Conservation (phyloP, 2,888 invertebrate genomes). For the Latrodectus elegans region DNA sequence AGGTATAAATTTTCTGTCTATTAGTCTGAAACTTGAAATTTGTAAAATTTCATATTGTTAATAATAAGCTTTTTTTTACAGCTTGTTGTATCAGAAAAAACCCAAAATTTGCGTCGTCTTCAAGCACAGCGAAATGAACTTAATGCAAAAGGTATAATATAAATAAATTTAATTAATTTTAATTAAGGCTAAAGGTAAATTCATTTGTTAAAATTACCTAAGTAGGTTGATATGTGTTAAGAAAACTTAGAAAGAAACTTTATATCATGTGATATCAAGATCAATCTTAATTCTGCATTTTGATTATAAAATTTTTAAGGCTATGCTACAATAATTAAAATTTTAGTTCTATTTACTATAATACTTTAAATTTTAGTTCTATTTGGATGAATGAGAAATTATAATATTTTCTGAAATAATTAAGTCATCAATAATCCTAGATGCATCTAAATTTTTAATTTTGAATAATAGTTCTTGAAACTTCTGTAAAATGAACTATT, state of each 20-base stretch:
- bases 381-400: too few species aligned
- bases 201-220: neutral
- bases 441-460: too few species aligned
- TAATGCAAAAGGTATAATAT: constrained; percentile 90
- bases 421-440: too few species aligned
- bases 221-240: neutral
- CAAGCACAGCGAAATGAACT: constrained; percentile 99
- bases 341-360: too few species aligned
- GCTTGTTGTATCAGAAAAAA: constrained; percentile 96
- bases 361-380: too few species aligned
- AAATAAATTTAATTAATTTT: neutral
- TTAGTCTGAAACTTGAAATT: neutral
- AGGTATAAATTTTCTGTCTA: constrained; percentile 75
- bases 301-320: too few species aligned
- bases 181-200: neutral
- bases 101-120: constrained; percentile 94
- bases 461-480: too few species aligned
- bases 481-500: too few species aligned
- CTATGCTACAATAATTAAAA: too few species aligned
- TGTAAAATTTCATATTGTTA: neutral
- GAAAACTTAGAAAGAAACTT: neutral
- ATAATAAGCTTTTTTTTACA: constrained; percentile 70
- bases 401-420: too few species aligned
- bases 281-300: too few species aligned
- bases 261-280: too few species aligned